A percentile compares a stretch with the other conserved stretches of the same genome.
Conservation (phyloP, 2,888 invertebrate genomes). For the Drosophila suboccidentalis region DNA sequence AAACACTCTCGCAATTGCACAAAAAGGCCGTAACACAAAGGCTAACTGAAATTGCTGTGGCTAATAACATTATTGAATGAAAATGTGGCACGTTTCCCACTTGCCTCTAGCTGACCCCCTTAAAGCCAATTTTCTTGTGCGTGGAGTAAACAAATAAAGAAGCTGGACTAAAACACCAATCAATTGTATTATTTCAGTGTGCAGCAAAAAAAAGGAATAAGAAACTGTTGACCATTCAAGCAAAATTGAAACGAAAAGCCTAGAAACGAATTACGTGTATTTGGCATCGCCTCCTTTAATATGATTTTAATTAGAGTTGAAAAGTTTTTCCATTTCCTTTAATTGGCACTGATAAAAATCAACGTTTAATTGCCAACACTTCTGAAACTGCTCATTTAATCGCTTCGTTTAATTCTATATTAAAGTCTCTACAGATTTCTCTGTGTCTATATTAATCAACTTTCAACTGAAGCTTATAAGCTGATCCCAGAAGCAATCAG, state of each 20-base stretch:
- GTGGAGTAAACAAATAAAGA: constrained; percentile 52
- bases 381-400: neutral
- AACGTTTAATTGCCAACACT: constrained; percentile 17
- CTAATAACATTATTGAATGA: constrained; percentile 77
- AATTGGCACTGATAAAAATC: constrained; percentile 40
- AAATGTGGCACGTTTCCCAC: constrained; percentile 38
- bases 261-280: constrained; percentile 57
- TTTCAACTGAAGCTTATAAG: neutral
- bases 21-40: constrained; percentile 63
- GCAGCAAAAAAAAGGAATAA: constrained; percentile 11
- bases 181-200: constrained; percentile 56
- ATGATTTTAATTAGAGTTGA: constrained; percentile 71
- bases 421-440: neutral
- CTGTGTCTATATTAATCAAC: no score
- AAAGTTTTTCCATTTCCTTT: constrained; percentile 56
- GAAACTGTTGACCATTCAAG: constrained; percentile 45
- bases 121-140: constrained; percentile 66
- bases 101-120: constrained; percentile 8
- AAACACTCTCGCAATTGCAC: constrained; percentile 43
- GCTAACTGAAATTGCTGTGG: constrained; percentile 70
- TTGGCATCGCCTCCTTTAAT: constrained; percentile 54
- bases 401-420: constrained; percentile 1
- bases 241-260: constrained; percentile 43
- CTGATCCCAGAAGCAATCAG: neutral
- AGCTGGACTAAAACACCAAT: constrained; percentile 52